Base-by-base conservation (phyloP, 2,113 vertebrate species). In the Ondatra zibethicus region DNA sequence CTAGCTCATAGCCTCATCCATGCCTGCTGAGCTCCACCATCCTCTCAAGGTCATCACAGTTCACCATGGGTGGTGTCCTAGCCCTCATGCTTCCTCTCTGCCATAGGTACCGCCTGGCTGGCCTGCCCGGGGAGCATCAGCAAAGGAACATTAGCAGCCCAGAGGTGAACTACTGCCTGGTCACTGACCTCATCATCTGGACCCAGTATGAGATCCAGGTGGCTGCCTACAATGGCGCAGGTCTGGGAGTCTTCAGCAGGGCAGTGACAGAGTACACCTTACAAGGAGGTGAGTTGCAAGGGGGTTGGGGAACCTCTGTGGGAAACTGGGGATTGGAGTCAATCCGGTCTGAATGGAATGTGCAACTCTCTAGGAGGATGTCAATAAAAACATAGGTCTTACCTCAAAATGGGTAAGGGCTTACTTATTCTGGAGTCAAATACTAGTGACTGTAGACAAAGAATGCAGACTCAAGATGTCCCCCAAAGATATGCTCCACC, bases 181-280 rank as follows among this genome's bases (percentile, higher is more conserved):
- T 99, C 91, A 99, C 99, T 12, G 99, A 99, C 95, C 99, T 99
- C 96, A 99, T 99, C 98, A 99, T 99, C 98, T 99, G 99, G 99
- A 99, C 99, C 0, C 99, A 99, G 97, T 99, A 99, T 91, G 99
- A 99, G 96, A 99, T 99, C 98, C 99, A 99, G 98, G 99, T 99
- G 99, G 99, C 99, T 0, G 99, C 99, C 10, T 99, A 99, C 98
- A 99, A 99, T 0, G 99, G 99, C 45, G 99, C 99, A 0, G 99
- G 99, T 47, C 98, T 99, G 96, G 99, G 99, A 0, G 98, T 98
- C 12, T 99, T 99, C 99, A 99, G 99, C 98, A 98, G 99, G 89
- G 98, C 99, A 0, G 99, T 99, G 97, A 98, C 98, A 0, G 99
- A 99, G 97, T 99, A 99, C 97, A 99, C 99, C 0, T 98, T 99